A percentile compares a stretch with the other conserved stretches of the same genome.
Conservation (phyloP, 2,797 vertebrate genomes). For the Sciurus vulgaris region DNA sequence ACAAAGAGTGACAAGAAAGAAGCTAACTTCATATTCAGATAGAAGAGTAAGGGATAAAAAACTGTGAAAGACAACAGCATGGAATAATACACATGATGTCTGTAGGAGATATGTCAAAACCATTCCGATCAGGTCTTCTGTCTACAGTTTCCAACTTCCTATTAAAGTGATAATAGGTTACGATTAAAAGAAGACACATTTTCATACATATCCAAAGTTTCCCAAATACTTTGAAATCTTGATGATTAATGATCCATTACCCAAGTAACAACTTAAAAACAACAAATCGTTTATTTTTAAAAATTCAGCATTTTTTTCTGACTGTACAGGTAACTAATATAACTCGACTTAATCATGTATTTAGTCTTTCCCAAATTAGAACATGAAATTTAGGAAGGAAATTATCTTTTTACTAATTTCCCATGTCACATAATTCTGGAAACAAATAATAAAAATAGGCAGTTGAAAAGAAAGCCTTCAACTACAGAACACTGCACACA, state of each 20-base stretch:
- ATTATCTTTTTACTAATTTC: slow-evolving; percentile 57
- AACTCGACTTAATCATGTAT: background rate
- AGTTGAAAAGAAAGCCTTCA: slow-evolving; percentile 32
- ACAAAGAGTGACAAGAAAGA: background rate
- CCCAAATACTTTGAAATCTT: slow-evolving; percentile 32
- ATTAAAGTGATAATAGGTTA: background rate
- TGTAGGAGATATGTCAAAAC: background rate
- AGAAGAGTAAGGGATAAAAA: background rate
- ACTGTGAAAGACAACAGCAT: background rate
- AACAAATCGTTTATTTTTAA: slow-evolving; percentile 66
- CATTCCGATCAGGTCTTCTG: background rate
- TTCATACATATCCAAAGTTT: background rate
- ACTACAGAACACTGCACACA: background rate
- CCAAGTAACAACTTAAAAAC: slow-evolving; percentile 36
- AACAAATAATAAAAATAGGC: slow-evolving; percentile 58
- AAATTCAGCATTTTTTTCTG: slow-evolving; percentile 44
- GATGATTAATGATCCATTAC: background rate
- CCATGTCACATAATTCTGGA: background rate
- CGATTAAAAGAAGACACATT: background rate
- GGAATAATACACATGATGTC: background rate
- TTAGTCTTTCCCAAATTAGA: slow-evolving; percentile 66
- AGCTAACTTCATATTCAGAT: background rate
- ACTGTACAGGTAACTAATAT: background rate
- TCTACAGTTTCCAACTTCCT: background rate
- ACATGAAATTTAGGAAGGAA: slow-evolving; percentile 35